Conservation (phyloP, 53 echinoderm and acorn worm genomes). For the Henricia sp. region DNA sequence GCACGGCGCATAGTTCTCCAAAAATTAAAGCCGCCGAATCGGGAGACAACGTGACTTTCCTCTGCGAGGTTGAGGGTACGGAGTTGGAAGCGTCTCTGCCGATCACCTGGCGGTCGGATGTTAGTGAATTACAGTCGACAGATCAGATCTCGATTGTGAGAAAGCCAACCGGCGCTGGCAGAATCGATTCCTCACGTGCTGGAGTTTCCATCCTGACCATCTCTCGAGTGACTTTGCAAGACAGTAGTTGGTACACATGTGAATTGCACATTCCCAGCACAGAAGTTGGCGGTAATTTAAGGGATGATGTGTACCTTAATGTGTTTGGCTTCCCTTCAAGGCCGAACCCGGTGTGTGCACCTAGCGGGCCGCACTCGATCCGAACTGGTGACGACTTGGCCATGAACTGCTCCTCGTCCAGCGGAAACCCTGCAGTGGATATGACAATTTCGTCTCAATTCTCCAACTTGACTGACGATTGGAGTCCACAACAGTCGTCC, state of each 20-base stretch:
- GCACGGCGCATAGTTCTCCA: neutral
- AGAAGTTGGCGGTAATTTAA: neutral
- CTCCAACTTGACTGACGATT: neutral
- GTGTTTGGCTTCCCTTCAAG: neutral
- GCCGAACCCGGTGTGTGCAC: neutral
- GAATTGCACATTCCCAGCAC: neutral
- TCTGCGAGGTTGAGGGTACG: neutral
- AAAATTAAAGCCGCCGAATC: neutral
- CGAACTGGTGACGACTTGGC: conserved; percentile 2
- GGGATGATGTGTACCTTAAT: neutral
- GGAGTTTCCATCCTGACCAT: neutral
- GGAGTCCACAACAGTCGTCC: neutral
- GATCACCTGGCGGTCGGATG: neutral
- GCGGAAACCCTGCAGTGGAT: neutral
- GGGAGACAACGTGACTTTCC: neutral
- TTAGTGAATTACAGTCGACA: neutral
- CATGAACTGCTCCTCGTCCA: neutral
- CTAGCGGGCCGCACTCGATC: neutral
- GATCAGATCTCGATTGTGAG: neutral
- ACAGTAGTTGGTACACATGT: neutral
- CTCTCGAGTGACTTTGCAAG: neutral
- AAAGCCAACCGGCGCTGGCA: neutral
- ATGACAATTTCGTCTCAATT: neutral
- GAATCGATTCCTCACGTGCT: neutral
- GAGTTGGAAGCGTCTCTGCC: too few species aligned